Evolutionary conservation across 2,113 vertebrate species (phyloP).

Genomic region (Accipiter cooperii): DNA sequence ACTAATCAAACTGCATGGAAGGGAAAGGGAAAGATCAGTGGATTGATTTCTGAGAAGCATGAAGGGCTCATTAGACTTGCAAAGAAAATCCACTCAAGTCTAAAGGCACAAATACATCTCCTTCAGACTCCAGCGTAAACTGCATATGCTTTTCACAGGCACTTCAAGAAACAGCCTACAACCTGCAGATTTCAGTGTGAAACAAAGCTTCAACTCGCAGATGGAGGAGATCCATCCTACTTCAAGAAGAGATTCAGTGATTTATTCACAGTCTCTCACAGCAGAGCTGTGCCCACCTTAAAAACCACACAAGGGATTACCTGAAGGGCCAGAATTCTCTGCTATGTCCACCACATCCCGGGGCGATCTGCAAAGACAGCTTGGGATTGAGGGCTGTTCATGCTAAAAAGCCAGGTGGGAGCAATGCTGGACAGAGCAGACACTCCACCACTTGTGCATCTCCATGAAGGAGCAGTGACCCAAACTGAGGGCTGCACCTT

Average conservation of each 20-base stretch:
- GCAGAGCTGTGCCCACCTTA: background rate
- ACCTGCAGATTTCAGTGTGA: background rate
- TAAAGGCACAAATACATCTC: background rate
- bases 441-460: background rate
- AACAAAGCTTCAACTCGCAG: background rate
- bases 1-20: background rate
- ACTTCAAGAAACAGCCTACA: background rate
- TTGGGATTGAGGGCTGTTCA: background rate
- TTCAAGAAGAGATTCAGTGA: background rate
- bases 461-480: background rate
- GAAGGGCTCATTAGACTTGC: background rate
- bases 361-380: background rate
- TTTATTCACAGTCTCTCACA: background rate
- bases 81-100: constrained; percentile 19
- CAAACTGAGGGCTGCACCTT: background rate
- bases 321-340: background rate
- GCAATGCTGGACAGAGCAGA: background rate
- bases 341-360: background rate
- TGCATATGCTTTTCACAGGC: background rate
- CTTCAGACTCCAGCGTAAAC: background rate
- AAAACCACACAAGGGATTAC: background rate
- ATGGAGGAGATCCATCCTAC: constrained; percentile 18
- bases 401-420: background rate
- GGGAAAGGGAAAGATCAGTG: background rate
- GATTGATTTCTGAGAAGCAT: background rate